These are phyloP conservation scores for Athalia rosae DNA, from an alignment of 2,888 invertebrate species.

Conservation along the genomic window DNA sequence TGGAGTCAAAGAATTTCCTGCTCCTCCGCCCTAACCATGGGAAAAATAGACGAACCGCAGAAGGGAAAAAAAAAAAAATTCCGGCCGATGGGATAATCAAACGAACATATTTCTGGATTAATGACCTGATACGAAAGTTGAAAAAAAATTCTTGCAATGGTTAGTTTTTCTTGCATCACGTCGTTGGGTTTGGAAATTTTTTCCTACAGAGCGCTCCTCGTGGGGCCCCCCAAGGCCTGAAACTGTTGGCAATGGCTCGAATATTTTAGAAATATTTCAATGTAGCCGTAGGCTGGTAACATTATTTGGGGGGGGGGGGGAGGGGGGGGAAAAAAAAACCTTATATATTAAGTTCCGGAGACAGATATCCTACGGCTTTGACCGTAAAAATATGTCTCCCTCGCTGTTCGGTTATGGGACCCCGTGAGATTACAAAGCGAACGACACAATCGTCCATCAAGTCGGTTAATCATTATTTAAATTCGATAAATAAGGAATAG, in stretches of 20 bases:
- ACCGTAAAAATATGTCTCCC: conserved; percentile 47
- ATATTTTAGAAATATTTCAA: conserved; percentile 46
- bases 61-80: not conserved
- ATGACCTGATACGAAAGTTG: not conserved
- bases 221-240: conserved; percentile 26
- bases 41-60: not conserved
- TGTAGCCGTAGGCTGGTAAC: conserved; percentile 34
- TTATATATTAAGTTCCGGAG: conserved; percentile 36
- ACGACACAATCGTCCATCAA: conserved; percentile 42
- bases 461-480: conserved; percentile 44
- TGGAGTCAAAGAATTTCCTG: not conserved
- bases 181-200: not conserved
- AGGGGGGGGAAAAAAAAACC: conserved; percentile 14
- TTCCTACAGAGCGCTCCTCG: not conserved
- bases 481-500: conserved; percentile 45
- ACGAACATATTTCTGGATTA: not conserved
- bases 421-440: conserved; percentile 37
- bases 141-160: too few relatives aligned
- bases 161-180: not conserved
- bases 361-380: conserved; percentile 44
- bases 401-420: conserved; percentile 42
- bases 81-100: not conserved
- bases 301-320: conserved; percentile 41
- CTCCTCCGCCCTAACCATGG: not conserved
- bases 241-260: conserved; percentile 13